These are phyloP conservation scores for Actias luna DNA, from an alignment of 2,888 invertebrate genomes.

Conservation along the genomic window DNA sequence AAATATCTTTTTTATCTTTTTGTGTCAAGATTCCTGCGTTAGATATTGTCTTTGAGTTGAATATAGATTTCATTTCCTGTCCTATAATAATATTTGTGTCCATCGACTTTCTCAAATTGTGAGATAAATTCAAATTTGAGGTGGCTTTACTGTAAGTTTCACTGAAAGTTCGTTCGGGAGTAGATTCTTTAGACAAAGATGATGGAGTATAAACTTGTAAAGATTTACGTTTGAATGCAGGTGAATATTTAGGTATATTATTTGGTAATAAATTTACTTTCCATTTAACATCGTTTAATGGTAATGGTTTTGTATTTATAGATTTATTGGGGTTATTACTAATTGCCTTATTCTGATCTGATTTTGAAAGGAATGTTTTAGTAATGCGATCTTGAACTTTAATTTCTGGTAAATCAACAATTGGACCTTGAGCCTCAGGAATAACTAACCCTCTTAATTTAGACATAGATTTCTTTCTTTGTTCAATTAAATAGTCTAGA, in stretches of 20 bases:
- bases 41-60: constrained; percentile 41
- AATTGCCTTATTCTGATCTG: constrained; percentile 45
- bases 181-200: constrained; percentile 72
- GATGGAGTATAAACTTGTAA: constrained; percentile 83
- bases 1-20: constrained; percentile 56
- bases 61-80: constrained; percentile 37
- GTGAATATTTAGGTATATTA: constrained; percentile 90
- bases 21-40: constrained; percentile 42
- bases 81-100: constrained; percentile 51
- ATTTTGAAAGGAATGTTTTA: constrained; percentile 69
- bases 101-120: constrained; percentile 48
- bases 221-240: constrained; percentile 89
- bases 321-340: constrained; percentile 50
- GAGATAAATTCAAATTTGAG: constrained; percentile 45
- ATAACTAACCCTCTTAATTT: constrained; percentile 94
- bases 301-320: constrained; percentile 51
- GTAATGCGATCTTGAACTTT: constrained; percentile 85
- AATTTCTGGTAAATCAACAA: constrained; percentile 91
- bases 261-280: constrained; percentile 66
- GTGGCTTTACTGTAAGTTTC: constrained; percentile 55
- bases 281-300: constrained; percentile 69
- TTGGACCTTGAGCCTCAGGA: constrained; percentile 86
- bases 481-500: constrained; percentile 89
- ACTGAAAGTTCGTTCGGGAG: constrained; percentile 67
- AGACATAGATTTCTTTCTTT: constrained; percentile 90